A percentile compares a stretch with the other conserved stretches of the same genome.
phyloP scores from a whole-genome alignment of 1,140 invertebrate species.

The Danaus melanippus region DNA sequence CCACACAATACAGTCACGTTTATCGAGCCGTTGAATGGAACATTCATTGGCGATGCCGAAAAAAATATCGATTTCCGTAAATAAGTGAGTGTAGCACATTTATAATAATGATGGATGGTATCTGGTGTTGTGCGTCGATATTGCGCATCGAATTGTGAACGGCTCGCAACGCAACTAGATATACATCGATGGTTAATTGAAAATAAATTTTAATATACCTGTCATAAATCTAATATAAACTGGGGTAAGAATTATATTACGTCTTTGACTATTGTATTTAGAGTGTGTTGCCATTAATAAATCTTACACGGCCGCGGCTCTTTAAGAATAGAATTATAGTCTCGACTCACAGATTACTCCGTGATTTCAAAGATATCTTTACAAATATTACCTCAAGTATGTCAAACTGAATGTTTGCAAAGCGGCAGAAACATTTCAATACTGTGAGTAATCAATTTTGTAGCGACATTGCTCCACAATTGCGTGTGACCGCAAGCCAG shows the following conservation, averaged over 20 bases:
- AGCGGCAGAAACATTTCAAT: constrained; percentile 3
- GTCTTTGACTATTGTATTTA: constrained; percentile 17
- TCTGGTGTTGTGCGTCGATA: constrained; percentile 56
- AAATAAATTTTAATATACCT: constrained; percentile 57
- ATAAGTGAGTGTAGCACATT: constrained; percentile 71
- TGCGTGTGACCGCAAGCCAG: constrained; percentile 33
- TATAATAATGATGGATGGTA: constrained; percentile 72
- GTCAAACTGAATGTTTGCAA: constrained; percentile 1
- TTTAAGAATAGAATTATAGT: background rate
- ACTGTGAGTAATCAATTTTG: constrained; percentile 29
- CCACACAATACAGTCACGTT: constrained; percentile 62
- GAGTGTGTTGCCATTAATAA: constrained; percentile 25
- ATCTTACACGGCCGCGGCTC: constrained; percentile 32
- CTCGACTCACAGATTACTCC: background rate
- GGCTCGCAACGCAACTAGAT: constrained; percentile 45
- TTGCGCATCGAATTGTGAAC: constrained; percentile 60
- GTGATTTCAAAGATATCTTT: background rate
- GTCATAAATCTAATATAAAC: constrained; percentile 65
- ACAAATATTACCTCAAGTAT: constrained; percentile 1
- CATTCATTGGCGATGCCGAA: constrained; percentile 63
- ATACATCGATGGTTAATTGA: constrained; percentile 63
- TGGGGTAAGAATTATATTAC: constrained; percentile 31
- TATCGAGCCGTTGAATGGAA: constrained; percentile 57
- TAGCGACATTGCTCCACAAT: constrained; percentile 26
- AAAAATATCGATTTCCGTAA: constrained; percentile 73